These are phyloP conservation scores for Blastobasis adustella DNA, from an alignment of 2,888 invertebrate species.

Conservation along the genomic window DNA sequence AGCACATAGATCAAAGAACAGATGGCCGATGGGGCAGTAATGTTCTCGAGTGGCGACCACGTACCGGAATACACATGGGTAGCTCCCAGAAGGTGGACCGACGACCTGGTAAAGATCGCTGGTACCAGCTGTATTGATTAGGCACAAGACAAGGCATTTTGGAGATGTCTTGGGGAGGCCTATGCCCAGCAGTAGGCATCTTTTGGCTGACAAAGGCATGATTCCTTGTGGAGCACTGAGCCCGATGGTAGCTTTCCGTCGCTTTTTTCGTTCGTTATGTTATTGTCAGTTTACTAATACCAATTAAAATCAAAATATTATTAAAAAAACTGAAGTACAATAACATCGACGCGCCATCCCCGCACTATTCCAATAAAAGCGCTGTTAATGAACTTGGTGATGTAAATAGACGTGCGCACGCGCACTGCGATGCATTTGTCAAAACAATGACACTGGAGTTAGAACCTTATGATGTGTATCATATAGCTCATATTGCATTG, in stretches of 20 bases:
- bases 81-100: too few relatives aligned
- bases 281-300: neutral
- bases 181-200: too few relatives aligned
- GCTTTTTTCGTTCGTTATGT: neutral
- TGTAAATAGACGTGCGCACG: conserved; percentile 22
- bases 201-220: too few relatives aligned
- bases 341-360: conserved; percentile 11
- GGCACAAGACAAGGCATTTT: too few relatives aligned
- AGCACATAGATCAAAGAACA: conserved; percentile 9
- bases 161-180: too few relatives aligned
- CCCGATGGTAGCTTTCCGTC: too few relatives aligned
- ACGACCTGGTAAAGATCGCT: too few relatives aligned
- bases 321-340: neutral
- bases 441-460: neutral
- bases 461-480: neutral
- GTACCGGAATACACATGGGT: too few relatives aligned
- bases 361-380: conserved; percentile 18
- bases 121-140: too few relatives aligned
- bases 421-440: conserved; percentile 3
- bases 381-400: conserved; percentile 30
- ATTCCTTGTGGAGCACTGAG: too few relatives aligned
- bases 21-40: too few relatives aligned
- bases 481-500: neutral
- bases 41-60: too few relatives aligned
- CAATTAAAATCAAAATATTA: neutral